These are phyloP conservation scores for Urocynchramus pylzowi DNA, from an alignment of 2,113 vertebrate species.

Conservation along the genomic window DNA sequence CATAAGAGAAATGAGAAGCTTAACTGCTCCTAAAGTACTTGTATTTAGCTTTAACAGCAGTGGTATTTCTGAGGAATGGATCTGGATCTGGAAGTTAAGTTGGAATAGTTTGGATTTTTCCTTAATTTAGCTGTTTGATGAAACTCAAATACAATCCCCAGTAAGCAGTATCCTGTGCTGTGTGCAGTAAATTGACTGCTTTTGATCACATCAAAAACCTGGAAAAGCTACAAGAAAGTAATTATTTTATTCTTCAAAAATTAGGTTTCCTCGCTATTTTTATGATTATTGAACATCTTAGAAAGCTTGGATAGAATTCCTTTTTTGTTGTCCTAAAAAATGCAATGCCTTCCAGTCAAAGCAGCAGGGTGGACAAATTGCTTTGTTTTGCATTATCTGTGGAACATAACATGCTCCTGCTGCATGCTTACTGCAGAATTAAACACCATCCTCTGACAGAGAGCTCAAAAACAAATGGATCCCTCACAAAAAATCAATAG, in stretches of 20 bases:
- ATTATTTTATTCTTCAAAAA: background rate
- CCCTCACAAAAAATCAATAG: constrained; percentile 51
- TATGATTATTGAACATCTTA: constrained; percentile 13
- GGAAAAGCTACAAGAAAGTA: background rate
- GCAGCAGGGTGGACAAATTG: constrained; percentile 9
- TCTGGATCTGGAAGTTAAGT: constrained; percentile 13
- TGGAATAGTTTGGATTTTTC: background rate
- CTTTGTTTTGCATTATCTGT: constrained; percentile 58
- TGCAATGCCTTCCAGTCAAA: background rate
- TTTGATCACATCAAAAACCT: constrained; percentile 18
- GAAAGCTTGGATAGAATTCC: background rate
- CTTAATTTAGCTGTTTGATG: constrained; percentile 4
- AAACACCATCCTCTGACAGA: background rate
- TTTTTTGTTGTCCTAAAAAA: constrained; percentile 36
- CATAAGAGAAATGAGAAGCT: background rate
- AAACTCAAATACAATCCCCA: background rate
- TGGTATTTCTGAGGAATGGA: background rate
- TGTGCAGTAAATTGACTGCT: constrained; percentile 19
- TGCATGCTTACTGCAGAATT: constrained; percentile 18
- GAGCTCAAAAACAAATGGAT: constrained; percentile 45
- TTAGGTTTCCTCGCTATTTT: background rate
- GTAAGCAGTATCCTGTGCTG: constrained; percentile 3
- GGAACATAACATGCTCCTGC: constrained; percentile 25
- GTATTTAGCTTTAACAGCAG: background rate
- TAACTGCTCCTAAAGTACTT: background rate